phyloP scores from a whole-genome alignment of 2,888 invertebrate genomes.

The Mamestra brassicae region DNA sequence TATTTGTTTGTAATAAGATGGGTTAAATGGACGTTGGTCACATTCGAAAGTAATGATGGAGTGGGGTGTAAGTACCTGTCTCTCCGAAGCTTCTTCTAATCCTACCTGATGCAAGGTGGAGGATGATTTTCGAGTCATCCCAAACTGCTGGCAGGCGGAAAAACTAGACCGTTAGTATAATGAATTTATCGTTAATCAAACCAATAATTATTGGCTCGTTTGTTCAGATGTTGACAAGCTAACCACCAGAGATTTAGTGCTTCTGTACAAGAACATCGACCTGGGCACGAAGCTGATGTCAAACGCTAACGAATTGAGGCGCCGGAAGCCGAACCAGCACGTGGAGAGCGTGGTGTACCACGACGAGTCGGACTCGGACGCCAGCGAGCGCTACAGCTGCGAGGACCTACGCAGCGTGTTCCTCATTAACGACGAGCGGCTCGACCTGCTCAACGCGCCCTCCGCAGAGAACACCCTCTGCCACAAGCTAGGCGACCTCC shows the following conservation, averaged over 20 bases:
- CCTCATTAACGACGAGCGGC: conserved; percentile 79
- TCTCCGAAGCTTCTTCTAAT: not conserved
- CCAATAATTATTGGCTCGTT: conserved; percentile 7
- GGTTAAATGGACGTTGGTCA: not conserved
- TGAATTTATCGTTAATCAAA: not conserved
- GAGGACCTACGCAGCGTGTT: conserved; percentile 79
- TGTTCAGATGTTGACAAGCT: conserved; percentile 74
- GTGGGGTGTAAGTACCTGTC: not conserved
- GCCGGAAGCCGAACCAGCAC: conserved; percentile 78
- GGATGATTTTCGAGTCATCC: too few relatives aligned
- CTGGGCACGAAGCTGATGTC: conserved; percentile 78
- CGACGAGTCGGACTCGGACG: conserved; percentile 82
- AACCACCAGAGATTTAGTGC: conserved; percentile 80
- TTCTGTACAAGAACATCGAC: conserved; percentile 86
- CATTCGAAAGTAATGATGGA: not conserved
- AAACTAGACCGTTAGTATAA: not conserved
- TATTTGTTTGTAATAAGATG: too few relatives aligned
- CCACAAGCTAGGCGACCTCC: conserved; percentile 79
- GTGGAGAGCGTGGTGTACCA: conserved; percentile 84
- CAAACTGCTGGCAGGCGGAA: not conserved
- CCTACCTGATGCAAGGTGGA: not conserved
- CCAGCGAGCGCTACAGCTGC: conserved; percentile 77
- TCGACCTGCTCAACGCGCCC: conserved; percentile 77
- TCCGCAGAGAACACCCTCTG: conserved; percentile 79
- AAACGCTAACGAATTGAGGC: conserved; percentile 68